phyloP scores from a whole-genome alignment of 1,140 invertebrate species.

The Monochamus saltuarius region DNA sequence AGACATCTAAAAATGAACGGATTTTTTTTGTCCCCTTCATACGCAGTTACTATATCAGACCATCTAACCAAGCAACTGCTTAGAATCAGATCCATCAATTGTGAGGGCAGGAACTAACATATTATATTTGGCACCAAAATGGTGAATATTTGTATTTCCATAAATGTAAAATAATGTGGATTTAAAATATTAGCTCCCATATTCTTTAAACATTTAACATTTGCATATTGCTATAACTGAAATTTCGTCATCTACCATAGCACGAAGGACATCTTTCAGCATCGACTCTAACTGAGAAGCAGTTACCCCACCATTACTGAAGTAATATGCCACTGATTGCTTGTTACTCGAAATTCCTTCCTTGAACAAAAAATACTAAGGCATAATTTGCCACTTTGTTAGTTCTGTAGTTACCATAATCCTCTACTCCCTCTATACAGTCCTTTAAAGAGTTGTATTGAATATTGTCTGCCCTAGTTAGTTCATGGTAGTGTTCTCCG shows the following conservation, averaged over 20 bases:
- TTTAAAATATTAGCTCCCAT: conserved; percentile 7
- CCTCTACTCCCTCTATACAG: conserved; percentile 14
- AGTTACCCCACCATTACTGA: neutral
- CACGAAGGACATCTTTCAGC: no score
- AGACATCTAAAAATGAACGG: conserved; percentile 23
- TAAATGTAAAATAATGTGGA: conserved; percentile 24
- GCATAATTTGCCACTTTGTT: conserved; percentile 17
- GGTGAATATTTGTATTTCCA: conserved; percentile 24
- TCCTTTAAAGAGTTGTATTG: conserved; percentile 10
- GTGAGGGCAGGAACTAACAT: conserved; percentile 3
- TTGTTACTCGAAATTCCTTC: conserved; percentile 8
- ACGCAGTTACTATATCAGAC: conserved; percentile 13
- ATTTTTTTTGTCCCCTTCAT: conserved; percentile 14
- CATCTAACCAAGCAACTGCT: conserved; percentile 17
- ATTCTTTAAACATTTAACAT: conserved; percentile 28
- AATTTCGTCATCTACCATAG: neutral
- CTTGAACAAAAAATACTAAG: conserved; percentile 15
- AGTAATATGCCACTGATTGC: conserved; percentile 16
- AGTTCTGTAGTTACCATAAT: neutral
- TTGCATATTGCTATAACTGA: conserved; percentile 20
- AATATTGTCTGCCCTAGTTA: no score
- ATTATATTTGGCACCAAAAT: conserved; percentile 22
- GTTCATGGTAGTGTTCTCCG: no score
- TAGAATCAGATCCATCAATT: conserved; percentile 7
- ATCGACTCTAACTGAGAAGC: no score